Base-by-base conservation (phyloP, 2,888 invertebrate genomes). In the Sicus ferrugineus region DNA sequence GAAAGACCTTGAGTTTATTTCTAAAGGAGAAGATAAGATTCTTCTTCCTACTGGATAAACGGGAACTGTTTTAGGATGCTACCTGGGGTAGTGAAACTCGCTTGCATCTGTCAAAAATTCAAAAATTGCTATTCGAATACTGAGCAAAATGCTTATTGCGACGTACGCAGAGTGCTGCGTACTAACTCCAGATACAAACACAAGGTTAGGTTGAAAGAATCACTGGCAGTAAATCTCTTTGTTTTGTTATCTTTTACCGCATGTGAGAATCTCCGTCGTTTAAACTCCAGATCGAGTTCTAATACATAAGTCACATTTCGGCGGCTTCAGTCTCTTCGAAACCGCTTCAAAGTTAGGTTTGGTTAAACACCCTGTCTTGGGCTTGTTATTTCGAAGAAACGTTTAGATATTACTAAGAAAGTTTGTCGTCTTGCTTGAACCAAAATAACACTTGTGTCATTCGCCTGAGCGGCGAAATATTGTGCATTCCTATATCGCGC, bases 281-380 rank as follows among this genome's bases (percentile, higher is more conserved):
- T 38, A 54, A 71, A 61, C 72, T 73, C 72, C 76, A 74, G 75
- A 75, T 75, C 73, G 70, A 72, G 65, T 74, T 74, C 80, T 81
- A 80, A 81, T 80, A 19, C 19, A n/a, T n/a, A 80, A 78, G 80
- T 80, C 80, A 79, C 80, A 79, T 73, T 79, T 80, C 75, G 76
- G 77, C 79, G 75, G 77, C 79, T 79, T 83, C 83, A 84, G 84
- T 84, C 81, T 80, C 77, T 77, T 77, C 75, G 77, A 79, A 80
- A 78, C 81, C 80, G 79, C 80, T 78, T 79, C 77, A 79, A 80
- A 80, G 82, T 81, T 80, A 81, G 82, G 83, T 81, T 81, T 77
- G 76, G 68, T 76, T 71, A 74, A 64, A 69, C 28, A 28, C 28
- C 54, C 28, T 16, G 14, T 54, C n/a, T 14, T 42, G 42, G 11